Evolutionary conservation across 2,797 vertebrate genomes (phyloP), one percentile per base, ranked within the genome.

Genomic region (Babyrousa celebensis): DNA sequence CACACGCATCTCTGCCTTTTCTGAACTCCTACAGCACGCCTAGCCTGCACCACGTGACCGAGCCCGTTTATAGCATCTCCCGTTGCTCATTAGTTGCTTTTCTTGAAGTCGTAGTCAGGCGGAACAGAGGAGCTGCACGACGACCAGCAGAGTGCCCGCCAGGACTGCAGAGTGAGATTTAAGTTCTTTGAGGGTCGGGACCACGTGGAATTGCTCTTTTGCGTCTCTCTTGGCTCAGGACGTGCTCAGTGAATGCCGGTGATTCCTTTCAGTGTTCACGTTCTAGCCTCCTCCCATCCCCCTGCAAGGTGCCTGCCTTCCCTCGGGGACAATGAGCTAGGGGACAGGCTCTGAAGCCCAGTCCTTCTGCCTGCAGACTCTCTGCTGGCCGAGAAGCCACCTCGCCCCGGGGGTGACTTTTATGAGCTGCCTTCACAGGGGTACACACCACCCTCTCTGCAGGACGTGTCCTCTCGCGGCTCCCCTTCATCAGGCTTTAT

Each of bases 401-500:
- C 89, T 67, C 36, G 20, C 85, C 54, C 43, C 23, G 48, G 25
- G 25, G 65, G 67, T 27, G 21, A 74, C 6, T 78, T 65, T 89
- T 75, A 60, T 17, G 15, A 79, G 25, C 63, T 15, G 68, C 79
- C 68, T 89, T 48, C 48, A 21, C 43, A 56, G 65, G 32, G 67
- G 56, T 89, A 12, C 25, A 18, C 27, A 43, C 18, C 56, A 68
- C 40, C 43, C 58, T 60, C 62, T 32, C 82, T 32, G 36, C 15
- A 12, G 18, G 18, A 11, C 67, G 40, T 74, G 20, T 67, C 36
- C 58, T 15, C 80, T 36, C 11, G 0, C 12, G 4, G 48, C 11
- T 85, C 29, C 78, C 80, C 75, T 87, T 70, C 74, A 79, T 95
- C 82, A 65, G 62, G 72, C 40, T 68, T 97, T 96, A 97, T 94